phyloP scores from a whole-genome alignment of 2,888 invertebrate species.

The Polymixis flavicincta region DNA sequence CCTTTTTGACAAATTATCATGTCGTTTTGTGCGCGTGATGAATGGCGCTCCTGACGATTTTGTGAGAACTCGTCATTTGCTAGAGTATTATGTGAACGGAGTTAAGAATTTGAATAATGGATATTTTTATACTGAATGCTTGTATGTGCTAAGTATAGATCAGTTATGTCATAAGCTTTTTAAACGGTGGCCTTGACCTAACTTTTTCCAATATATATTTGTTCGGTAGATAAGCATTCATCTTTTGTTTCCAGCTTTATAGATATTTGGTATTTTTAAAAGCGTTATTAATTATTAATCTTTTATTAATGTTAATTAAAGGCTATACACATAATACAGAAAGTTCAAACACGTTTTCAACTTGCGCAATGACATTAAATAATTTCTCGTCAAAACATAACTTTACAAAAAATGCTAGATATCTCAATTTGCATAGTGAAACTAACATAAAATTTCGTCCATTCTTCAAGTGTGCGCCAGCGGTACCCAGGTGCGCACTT shows the following conservation, averaged over 20 bases:
- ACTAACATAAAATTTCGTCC: constrained; percentile 40
- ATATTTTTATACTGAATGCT: constrained; percentile 10
- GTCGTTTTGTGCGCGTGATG: constrained; percentile 54
- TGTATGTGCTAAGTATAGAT: not conserved
- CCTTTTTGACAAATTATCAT: constrained; percentile 66
- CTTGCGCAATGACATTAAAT: not conserved
- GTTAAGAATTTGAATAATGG: constrained; percentile 34
- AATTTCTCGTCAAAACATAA: constrained; percentile 11
- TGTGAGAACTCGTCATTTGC: constrained; percentile 38
- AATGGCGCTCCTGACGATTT: constrained; percentile 45
- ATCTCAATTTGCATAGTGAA: constrained; percentile 45
- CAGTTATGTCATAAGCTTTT: not conserved
- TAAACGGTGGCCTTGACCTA: not conserved
- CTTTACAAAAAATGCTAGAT: constrained; percentile 14
- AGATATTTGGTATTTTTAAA: not conserved
- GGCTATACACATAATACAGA: not conserved
- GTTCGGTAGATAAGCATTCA: not conserved
- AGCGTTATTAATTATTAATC: not conserved
- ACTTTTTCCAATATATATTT: not conserved
- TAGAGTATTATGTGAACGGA: constrained; percentile 19
- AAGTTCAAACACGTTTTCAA: not conserved
- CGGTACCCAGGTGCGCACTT: constrained; percentile 44
- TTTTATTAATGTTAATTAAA: not conserved
- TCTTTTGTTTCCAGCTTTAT: not conserved
- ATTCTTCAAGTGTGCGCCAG: constrained; percentile 37